Evolutionary conservation across 1,140 invertebrate genomes (phyloP).

Genomic region (Leptinotarsa lineolata): DNA sequence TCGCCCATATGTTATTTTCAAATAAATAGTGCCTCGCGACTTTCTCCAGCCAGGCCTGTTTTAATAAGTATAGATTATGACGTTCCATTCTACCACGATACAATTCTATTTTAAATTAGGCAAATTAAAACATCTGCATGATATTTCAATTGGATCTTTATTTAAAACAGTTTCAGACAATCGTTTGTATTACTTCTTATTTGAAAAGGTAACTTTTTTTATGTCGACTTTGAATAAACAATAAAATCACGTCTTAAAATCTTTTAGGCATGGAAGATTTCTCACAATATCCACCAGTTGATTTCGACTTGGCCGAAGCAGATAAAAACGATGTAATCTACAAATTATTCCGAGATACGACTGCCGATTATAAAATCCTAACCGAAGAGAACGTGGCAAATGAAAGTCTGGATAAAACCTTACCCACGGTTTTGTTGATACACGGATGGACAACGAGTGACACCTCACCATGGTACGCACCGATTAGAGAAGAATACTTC

Average conservation of each 20-base stretch:
- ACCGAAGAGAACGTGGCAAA: background rate
- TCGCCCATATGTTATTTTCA: no score
- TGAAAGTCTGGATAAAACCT: constrained; percentile 11
- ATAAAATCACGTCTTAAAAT: no score
- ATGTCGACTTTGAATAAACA: no score
- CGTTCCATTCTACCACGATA: background rate
- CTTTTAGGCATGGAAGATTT: no score
- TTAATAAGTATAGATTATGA: background rate
- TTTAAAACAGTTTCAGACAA: no score
- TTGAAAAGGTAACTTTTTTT: no score
- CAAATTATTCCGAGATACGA: background rate
- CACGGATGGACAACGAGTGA: constrained; percentile 41
- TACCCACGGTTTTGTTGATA: constrained; percentile 35
- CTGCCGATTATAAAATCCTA: background rate
- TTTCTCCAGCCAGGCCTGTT: background rate
- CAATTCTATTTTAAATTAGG: background rate
- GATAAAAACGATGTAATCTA: constrained; percentile 22
- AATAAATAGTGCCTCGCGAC: background rate
- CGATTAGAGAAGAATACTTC: constrained; percentile 56
- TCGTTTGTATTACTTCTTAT: no score
- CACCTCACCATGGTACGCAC: constrained; percentile 35
- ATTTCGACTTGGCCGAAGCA: constrained; percentile 14
- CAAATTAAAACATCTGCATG: background rate
- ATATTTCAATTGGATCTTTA: background rate
- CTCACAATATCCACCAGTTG: background rate